Percentiles rank a stretch among this genome's conserved stretches.
Conservation (phyloP, 2,888 invertebrate genomes). For the Salticus scenicus region DNA sequence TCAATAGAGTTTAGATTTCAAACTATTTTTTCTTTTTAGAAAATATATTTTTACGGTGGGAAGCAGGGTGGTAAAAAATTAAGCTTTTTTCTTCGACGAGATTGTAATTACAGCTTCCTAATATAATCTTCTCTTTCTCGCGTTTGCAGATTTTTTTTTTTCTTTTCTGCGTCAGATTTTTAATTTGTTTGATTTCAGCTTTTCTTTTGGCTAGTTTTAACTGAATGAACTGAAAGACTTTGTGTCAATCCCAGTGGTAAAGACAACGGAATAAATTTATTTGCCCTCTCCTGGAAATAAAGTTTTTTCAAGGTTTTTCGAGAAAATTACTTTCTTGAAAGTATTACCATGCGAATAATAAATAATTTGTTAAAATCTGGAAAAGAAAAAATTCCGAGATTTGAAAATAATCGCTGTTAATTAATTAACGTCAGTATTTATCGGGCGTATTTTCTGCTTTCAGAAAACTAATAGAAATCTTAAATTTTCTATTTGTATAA, state of each 20-base stretch:
- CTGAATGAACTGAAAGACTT: slow-evolving; percentile 43
- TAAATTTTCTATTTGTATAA: too few relatives aligned
- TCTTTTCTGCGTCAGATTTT: slow-evolving; percentile 38
- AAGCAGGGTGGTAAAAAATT: slow-evolving; percentile 50
- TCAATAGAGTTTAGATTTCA: slow-evolving; percentile 31
- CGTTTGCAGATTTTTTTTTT: slow-evolving; percentile 42
- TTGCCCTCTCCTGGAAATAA: slow-evolving; percentile 20
- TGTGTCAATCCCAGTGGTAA: slow-evolving; percentile 64
- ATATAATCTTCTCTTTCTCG: slow-evolving; percentile 65
- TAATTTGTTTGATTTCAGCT: slow-evolving; percentile 57
- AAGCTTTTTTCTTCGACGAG: slow-evolving; percentile 51
- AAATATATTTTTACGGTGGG: slow-evolving; percentile 43
- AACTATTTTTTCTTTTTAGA: slow-evolving; percentile 25
- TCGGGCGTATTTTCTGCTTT: background rate
- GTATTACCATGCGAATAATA: background rate
- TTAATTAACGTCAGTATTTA: background rate
- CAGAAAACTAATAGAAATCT: too few relatives aligned
- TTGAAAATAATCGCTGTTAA: background rate
- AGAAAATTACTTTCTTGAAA: slow-evolving; percentile 63
- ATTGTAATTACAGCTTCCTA: slow-evolving; percentile 62
- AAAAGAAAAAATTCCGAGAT: background rate
- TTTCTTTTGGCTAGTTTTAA: slow-evolving; percentile 48
- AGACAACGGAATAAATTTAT: slow-evolving; percentile 47
- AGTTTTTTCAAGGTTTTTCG: slow-evolving; percentile 18
- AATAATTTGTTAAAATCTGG: background rate